A percentile compares a stretch with the other conserved stretches of the same genome.
Conservation (phyloP, 2,888 invertebrate genomes). For the Amiota communis region DNA sequence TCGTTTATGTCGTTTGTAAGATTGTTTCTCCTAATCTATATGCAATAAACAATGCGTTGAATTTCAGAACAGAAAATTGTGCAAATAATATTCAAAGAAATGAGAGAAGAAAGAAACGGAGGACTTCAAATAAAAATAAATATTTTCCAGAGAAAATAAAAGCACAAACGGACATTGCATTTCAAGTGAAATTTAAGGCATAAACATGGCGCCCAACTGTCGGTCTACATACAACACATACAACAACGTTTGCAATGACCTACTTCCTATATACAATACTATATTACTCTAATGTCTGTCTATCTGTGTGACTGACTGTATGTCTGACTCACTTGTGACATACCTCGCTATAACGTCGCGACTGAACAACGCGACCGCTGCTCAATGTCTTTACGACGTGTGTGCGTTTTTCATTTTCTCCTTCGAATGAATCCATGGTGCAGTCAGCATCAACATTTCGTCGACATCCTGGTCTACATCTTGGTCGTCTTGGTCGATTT, state of each 20-base stretch:
- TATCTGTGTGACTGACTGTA: background rate
- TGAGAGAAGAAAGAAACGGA: background rate
- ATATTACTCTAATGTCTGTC: background rate
- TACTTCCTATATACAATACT: background rate
- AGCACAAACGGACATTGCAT: conserved; percentile 24
- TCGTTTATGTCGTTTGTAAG: conserved; percentile 1
- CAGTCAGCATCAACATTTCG: background rate
- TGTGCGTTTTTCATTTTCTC: background rate
- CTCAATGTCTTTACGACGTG: conserved; percentile 19
- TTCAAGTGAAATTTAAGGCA: conserved; percentile 25
- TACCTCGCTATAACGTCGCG: background rate
- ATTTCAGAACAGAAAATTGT: conserved; percentile 19
- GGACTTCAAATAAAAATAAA: background rate
- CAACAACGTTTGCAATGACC: conserved; percentile 17
- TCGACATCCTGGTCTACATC: background rate
- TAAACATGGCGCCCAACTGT: conserved; percentile 28
- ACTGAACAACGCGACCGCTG: background rate
- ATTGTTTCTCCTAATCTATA: conserved; percentile 8
- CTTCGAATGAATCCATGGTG: background rate
- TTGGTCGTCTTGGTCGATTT: background rate
- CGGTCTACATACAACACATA: background rate
- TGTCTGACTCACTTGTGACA: conserved; percentile 13
- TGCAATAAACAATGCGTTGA: conserved; percentile 27
- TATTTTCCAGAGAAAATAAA: background rate
- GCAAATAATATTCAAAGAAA: conserved; percentile 24